Percentiles rank a stretch among this genome's conserved stretches.
phyloP scores from a whole-genome alignment of 2,113 vertebrate genomes.

The Myiagra hebetior region DNA sequence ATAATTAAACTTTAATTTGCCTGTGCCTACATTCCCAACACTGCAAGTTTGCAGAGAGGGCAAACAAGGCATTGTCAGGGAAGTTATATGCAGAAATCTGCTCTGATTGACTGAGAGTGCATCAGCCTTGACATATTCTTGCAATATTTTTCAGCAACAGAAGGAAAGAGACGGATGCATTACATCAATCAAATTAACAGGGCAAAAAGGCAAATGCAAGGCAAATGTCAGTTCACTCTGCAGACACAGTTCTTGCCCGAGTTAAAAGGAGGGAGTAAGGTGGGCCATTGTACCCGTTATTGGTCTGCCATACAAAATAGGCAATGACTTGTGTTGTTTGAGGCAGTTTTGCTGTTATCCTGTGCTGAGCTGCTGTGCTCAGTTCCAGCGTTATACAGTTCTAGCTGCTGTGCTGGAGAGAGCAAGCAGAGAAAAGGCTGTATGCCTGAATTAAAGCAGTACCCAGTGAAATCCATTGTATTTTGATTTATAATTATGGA shows the following conservation, averaged over 20 bases:
- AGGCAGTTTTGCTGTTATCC: not conserved
- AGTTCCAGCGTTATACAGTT: not conserved
- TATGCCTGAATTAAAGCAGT: not conserved
- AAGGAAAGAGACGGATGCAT: not conserved
- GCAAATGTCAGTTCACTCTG: not conserved
- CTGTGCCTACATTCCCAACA: not conserved
- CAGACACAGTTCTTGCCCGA: not conserved
- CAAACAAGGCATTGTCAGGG: not conserved
- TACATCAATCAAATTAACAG: slow-evolving; percentile 17
- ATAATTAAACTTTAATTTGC: slow-evolving; percentile 33
- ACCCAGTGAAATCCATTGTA: not conserved
- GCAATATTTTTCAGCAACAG: not conserved
- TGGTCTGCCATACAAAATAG: not conserved
- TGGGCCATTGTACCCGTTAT: not conserved
- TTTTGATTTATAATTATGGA: not conserved
- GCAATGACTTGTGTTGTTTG: not conserved
- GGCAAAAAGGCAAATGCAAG: not conserved
- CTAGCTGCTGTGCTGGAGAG: not conserved
- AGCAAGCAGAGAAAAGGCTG: not conserved
- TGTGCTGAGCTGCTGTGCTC: not conserved
- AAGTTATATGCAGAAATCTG: not conserved
- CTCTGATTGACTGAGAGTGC: slow-evolving; percentile 6
- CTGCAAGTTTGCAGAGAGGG: not conserved
- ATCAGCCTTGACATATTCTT: not conserved
- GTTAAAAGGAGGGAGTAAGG: not conserved